Conservation (phyloP, 2,797 vertebrate species). For the Emydoidea blandingii region DNA sequence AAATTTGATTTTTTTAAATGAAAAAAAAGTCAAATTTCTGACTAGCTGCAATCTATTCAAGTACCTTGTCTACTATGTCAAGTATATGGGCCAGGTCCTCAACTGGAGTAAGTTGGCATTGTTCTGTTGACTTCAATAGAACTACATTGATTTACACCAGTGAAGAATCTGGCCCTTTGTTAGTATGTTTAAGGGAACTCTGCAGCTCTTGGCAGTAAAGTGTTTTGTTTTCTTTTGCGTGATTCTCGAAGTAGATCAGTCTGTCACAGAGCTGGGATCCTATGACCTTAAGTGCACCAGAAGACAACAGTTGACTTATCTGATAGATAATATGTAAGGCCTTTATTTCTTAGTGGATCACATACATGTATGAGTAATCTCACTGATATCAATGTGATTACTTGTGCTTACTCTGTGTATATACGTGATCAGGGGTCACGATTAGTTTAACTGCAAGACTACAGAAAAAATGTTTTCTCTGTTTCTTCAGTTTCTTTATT, state of each 20-base stretch:
- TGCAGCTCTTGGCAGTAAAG: too few relatives aligned
- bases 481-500: background rate
- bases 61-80: background rate
- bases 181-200: background rate
- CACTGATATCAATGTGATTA: constrained; percentile 10
- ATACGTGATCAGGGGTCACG: background rate
- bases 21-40: background rate
- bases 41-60: background rate
- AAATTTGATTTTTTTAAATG: background rate
- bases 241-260: constrained; percentile 39
- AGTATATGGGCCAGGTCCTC: background rate
- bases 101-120: background rate
- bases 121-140: background rate
- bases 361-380: background rate
- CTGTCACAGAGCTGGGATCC: constrained; percentile 4
- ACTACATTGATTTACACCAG: background rate
- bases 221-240: background rate
- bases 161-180: background rate
- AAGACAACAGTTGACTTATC: background rate
- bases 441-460: background rate
- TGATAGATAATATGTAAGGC: background rate
- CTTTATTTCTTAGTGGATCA: background rate
- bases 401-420: background rate
- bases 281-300: constrained; percentile 48
- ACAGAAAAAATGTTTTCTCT: fast-evolving